Evolutionary conservation across 2,113 vertebrate species (phyloP).

Genomic region (Geococcyx californianus): DNA sequence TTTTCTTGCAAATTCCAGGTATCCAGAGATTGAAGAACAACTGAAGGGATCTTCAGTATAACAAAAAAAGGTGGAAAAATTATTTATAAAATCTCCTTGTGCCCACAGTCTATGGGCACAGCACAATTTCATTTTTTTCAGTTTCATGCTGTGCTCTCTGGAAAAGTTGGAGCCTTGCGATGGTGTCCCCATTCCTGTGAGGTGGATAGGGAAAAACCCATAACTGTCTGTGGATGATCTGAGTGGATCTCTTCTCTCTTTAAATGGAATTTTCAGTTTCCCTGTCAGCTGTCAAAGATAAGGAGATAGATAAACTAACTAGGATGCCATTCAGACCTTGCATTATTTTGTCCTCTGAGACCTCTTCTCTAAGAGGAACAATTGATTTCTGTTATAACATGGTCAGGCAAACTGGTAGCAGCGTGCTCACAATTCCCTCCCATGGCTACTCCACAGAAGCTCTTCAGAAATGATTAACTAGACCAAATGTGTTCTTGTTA

Average conservation of each 20-base stretch:
- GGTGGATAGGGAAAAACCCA: neutral
- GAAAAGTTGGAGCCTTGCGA: neutral
- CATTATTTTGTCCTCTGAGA: conserved; percentile 9
- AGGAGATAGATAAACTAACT: neutral
- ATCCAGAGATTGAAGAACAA: neutral
- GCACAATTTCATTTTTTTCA: neutral
- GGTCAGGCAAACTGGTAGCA: neutral
- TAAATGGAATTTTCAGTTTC: neutral
- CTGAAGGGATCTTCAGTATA: neutral
- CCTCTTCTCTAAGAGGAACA: neutral
- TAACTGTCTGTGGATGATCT: neutral
- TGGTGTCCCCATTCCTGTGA: neutral
- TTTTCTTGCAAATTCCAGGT: neutral
- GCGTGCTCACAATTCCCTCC: conserved; percentile 42
- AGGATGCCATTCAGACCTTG: neutral
- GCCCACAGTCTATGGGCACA: neutral
- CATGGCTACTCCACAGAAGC: conserved; percentile 39
- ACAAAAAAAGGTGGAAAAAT: neutral
- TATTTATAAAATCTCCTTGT: neutral
- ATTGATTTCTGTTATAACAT: conserved; percentile 48
- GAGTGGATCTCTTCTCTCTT: neutral
- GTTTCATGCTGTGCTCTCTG: neutral
- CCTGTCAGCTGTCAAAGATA: neutral
- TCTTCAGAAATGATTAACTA: conserved; percentile 26
- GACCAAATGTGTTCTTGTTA: neutral